Evolutionary conservation across 2,888 invertebrate genomes (phyloP).

Genomic region (Ormia ochracea): DNA sequence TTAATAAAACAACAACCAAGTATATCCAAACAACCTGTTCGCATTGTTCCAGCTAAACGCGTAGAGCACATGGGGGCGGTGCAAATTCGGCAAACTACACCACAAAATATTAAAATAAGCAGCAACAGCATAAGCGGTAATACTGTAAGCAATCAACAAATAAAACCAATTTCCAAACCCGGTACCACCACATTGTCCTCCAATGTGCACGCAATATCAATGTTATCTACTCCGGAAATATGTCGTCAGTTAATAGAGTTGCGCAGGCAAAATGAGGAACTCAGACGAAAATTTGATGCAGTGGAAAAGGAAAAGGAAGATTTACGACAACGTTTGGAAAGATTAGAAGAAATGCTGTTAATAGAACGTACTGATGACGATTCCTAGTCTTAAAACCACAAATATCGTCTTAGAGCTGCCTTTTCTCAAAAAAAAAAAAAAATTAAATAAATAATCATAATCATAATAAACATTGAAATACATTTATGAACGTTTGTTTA

Average conservation of each 20-base stretch:
- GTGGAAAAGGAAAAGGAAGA: constrained; percentile 74
- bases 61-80: constrained; percentile 70
- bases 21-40: constrained; percentile 54
- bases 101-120: constrained; percentile 35
- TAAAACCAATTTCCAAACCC: constrained; percentile 16
- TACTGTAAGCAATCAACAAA: constrained; percentile 11
- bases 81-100: constrained; percentile 52
- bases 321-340: constrained; percentile 69
- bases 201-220: constrained; percentile 68
- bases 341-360: constrained; percentile 71
- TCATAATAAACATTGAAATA: not conserved
- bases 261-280: constrained; percentile 72
- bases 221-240: constrained; percentile 73
- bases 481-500: constrained; percentile 24
- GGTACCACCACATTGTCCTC: not conserved
- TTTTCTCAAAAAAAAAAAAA: constrained; percentile 7
- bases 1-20: constrained; percentile 36
- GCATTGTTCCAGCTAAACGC: constrained; percentile 65
- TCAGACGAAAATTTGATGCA: constrained; percentile 71
- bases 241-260: constrained; percentile 73
- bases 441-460: not conserved
- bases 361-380: constrained; percentile 64
- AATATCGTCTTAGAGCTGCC: constrained; percentile 38
- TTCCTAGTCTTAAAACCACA: constrained; percentile 57
- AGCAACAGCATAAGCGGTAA: not conserved